phyloP scores from a whole-genome alignment of 2,113 vertebrate genomes.

The Poicephalus meyeri region DNA sequence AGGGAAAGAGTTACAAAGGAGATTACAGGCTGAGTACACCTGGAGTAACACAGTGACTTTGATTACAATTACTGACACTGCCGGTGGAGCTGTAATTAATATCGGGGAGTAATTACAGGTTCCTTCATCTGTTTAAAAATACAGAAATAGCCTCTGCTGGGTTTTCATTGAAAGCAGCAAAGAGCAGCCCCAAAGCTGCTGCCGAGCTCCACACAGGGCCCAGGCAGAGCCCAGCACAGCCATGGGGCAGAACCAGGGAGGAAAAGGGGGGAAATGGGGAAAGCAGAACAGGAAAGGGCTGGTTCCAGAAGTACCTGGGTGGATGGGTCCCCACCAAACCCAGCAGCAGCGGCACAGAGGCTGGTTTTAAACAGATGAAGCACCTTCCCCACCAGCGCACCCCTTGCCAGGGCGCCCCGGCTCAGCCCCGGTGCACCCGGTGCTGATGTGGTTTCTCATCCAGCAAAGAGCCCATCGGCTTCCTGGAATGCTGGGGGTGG shows the following conservation, averaged over 20 bases:
- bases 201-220: neutral
- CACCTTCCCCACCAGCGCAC: neutral
- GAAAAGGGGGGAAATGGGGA: neutral
- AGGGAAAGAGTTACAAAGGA: neutral
- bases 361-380: slow-evolving; percentile 50
- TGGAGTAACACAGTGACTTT: slow-evolving; percentile 41
- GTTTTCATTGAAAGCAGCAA: slow-evolving; percentile 9
- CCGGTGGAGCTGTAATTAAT: slow-evolving; percentile 36
- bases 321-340: neutral
- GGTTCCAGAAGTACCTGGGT: neutral
- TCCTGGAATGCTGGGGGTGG: neutral
- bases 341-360: neutral
- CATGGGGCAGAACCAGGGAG: neutral
- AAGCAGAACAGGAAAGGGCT: neutral
- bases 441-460: neutral
- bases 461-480: neutral
- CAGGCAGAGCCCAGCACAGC: accelerated
- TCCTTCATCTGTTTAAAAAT: slow-evolving; percentile 50
- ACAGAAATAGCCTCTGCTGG: neutral
- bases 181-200: neutral
- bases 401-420: neutral
- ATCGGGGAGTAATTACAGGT: slow-evolving; percentile 7
- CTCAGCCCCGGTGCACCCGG: neutral
- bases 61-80: slow-evolving; percentile 17
- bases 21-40: slow-evolving; percentile 7